Evolutionary conservation across 2,888 invertebrate species (phyloP), one percentile per base, ranked within the genome.

Genomic region (Halictus quadricinctus): DNA sequence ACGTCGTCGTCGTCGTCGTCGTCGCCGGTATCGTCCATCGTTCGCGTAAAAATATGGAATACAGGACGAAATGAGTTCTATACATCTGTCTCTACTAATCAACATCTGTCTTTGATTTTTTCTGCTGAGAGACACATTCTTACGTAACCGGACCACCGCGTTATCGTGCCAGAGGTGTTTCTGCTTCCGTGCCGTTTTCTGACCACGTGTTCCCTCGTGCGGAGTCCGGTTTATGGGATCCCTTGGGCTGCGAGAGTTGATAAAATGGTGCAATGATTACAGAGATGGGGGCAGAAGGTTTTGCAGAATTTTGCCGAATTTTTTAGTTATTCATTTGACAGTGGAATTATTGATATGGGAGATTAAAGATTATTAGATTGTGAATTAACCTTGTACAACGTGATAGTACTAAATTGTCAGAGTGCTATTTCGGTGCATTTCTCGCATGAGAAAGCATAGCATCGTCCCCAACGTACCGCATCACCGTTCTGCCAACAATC

Each of bases 21-120:
- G n/a, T n/a, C 54, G n/a, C 8, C 43, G 41, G 12, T 69, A 41
- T 18, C 41, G 21, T 41, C 25, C 25, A 13, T 29, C 64, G 25
- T 64, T 29, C 29, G 7, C 15, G 29, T 64, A 29, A n/a, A 43
- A 69, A 43, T 10, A n/a, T 43, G 36, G 41, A n/a, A 21, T n/a
- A 10, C 12, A 69, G 41, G 69, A 10, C 12, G 41, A 21, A 41
- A 21, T 4, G 41, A 41, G 21, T 69, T 41, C 21, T n/a, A 41
- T 54, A 41, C 69, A 41, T 69, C 69, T 21, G 36, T 21, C 36
- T 66, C 66, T 36, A 41, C 69, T 12, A 69, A 64, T 41, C 41
- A 43, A 69, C 41, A 36, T 41, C 21, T 69, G 69, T 69, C 69
- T n/a, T 41, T 69, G 29, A 69, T 69, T 69, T 41, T 43, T 69